Evolutionary conservation across 2,888 invertebrate species (phyloP).

Genomic region (Plebejus argus): DNA sequence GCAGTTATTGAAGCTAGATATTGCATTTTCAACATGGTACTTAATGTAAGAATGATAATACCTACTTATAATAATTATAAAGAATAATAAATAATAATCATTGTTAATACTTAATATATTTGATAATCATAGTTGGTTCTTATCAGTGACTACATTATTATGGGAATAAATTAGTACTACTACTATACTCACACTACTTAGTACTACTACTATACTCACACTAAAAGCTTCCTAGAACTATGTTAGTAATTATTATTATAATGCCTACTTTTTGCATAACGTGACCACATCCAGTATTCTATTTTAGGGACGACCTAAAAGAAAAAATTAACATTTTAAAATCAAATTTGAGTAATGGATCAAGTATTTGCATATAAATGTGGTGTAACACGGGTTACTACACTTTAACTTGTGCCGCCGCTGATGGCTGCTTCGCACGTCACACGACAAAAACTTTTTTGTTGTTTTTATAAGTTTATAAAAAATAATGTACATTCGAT

Average conservation of each 20-base stretch:
- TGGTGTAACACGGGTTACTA: slow-evolving; percentile 21
- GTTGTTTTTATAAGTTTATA: background rate
- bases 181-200: background rate
- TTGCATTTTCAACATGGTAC: no score
- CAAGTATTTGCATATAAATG: slow-evolving; percentile 26
- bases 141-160: background rate
- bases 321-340: slow-evolving; percentile 16
- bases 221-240: slow-evolving; percentile 1
- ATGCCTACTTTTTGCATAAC: slow-evolving; percentile 17
- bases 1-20: background rate
- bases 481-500: background rate
- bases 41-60: no score
- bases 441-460: background rate
- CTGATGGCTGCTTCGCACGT: slow-evolving; percentile 13
- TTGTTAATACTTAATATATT: background rate
- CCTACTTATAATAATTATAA: no score
- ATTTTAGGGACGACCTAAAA: slow-evolving; percentile 10
- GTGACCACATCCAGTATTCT: slow-evolving; percentile 9
- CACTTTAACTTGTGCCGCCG: slow-evolving; percentile 21
- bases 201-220: background rate
- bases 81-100: background rate
- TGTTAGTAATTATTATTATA: slow-evolving; percentile 1
- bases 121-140: background rate
- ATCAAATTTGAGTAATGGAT: slow-evolving; percentile 19
- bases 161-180: background rate